Evolutionary conservation across 2,888 invertebrate species (phyloP).

Genomic region (Pherbina coryleti): DNA sequence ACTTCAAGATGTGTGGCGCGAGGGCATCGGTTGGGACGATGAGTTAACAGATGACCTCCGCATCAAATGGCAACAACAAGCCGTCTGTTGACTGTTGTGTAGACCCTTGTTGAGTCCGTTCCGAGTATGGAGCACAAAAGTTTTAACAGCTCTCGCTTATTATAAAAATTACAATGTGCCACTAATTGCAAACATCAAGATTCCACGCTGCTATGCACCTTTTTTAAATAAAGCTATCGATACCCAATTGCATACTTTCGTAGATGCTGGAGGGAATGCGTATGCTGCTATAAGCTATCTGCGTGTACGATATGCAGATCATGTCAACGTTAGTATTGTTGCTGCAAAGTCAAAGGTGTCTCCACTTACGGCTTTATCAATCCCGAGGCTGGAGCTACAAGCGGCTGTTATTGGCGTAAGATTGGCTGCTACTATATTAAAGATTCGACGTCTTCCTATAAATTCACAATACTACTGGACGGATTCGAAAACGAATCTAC

Average conservation of each 20-base stretch:
- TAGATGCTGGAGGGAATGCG: too few relatives aligned
- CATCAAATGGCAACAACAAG: slow-evolving; percentile 35
- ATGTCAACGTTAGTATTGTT: slow-evolving; percentile 8
- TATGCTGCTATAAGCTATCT: neutral
- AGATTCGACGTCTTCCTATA: slow-evolving; percentile 18
- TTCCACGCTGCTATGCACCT: slow-evolving; percentile 33
- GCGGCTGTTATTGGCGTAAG: slow-evolving; percentile 37
- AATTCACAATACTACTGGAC: slow-evolving; percentile 19
- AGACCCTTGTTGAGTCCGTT: too few relatives aligned
- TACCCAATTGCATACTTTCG: too few relatives aligned
- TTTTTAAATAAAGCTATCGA: slow-evolving; percentile 9
- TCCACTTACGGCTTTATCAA: slow-evolving; percentile 42
- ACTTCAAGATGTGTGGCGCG: slow-evolving; percentile 45
- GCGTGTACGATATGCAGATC: slow-evolving; percentile 1
- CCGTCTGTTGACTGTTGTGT: too few relatives aligned
- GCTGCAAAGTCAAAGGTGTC: slow-evolving; percentile 41
- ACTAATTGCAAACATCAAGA: slow-evolving; percentile 12
- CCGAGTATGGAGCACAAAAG: too few relatives aligned
- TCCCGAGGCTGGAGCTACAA: slow-evolving; percentile 43
- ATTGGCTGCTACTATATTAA: slow-evolving; percentile 27
- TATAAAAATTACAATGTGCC: too few relatives aligned
- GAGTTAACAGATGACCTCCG: slow-evolving; percentile 25
- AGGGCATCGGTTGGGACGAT: slow-evolving; percentile 41
- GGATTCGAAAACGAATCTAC: slow-evolving; percentile 42
- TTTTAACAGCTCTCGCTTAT: too few relatives aligned